Base-by-base conservation (phyloP, 2,797 vertebrate genomes). In the Danio albolineatus region DNA sequence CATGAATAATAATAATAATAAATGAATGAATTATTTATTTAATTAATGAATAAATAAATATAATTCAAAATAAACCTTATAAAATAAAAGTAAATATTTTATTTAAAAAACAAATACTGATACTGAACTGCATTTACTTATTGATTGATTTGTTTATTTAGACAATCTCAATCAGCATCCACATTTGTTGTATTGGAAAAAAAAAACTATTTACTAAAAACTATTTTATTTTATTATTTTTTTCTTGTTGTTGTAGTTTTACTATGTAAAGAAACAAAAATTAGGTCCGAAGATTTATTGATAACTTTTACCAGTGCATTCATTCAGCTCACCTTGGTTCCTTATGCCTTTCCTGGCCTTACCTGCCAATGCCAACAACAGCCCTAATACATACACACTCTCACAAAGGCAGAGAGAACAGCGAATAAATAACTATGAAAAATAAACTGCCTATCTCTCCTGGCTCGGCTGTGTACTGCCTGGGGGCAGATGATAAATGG, bases 401-500 rank as follows among this genome's bases (percentile, higher is more conserved):
- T 82, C 62, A 72, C 64, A 73, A 48, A 77, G 38, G 46, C 75
- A 77, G 46, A 75, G 54, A 71, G 21, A 70, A 48, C 36, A 49
- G 49, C 28, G 53, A 77, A 87, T 81, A 69, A 82, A 81, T 79
- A 86, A 82, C 39, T 53, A 53, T 48, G 71, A 85, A 76, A 84
- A 84, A 82, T 81, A 79, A 85, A 80, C 62, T 64, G 80, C 73
- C 79, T 71, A 76, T 85, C 82, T 86, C 78, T 73, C 67, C 82
- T 76, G 65, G 80, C 54, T 76, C 76, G 60, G 81, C 78, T 60
- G 78, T 73, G 17, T 74, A 61, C 74, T 80, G 72, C 73, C 84
- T 76, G 86, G 83, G 69, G 38, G 66, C 21, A 67, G 85, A 88
- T 91, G 90, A 92, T 91, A 88, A 90, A 91, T 90, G 83, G 79